Evolutionary conservation across 2,113 vertebrate species (phyloP).

Genomic region (Oreochromis tanganicae): DNA sequence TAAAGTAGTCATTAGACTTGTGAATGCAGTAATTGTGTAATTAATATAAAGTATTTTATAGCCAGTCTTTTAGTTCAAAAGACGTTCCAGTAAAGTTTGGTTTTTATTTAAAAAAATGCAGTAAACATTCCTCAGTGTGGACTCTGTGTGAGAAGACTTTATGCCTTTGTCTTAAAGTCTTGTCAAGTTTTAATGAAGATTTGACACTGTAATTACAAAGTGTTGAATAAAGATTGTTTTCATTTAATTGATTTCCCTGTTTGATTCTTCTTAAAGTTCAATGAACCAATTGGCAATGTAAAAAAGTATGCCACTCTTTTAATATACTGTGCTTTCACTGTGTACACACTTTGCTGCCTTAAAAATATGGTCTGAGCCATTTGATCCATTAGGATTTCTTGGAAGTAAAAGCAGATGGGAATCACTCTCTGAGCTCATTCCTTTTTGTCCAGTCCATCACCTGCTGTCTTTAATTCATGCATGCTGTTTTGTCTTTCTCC

Average conservation of each 20-base stretch:
- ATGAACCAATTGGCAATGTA: neutral
- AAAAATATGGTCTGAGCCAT: neutral
- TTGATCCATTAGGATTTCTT: conserved; percentile 14
- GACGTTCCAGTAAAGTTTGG: neutral
- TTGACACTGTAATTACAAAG: neutral
- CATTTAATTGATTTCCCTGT: neutral
- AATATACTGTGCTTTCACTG: neutral
- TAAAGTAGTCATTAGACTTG: neutral
- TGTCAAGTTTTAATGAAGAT: neutral
- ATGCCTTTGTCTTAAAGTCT: neutral
- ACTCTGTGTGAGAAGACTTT: neutral
- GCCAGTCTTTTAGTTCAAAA: neutral
- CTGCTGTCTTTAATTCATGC: conserved; percentile 61
- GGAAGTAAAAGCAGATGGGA: conserved; percentile 7
- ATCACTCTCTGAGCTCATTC: conserved; percentile 9
- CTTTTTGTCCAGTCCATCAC: conserved; percentile 28
- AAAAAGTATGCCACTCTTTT: neutral
- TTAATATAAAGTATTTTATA: neutral
- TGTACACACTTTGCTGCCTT: neutral
- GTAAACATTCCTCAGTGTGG: neutral
- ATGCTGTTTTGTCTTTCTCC: conserved; percentile 47
- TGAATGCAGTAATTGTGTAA: neutral
- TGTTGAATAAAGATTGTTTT: neutral
- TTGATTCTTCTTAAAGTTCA: neutral
- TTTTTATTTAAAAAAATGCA: neutral